phyloP scores from a whole-genome alignment of 2,113 vertebrate species.

The Cephalophus harveyi region DNA sequence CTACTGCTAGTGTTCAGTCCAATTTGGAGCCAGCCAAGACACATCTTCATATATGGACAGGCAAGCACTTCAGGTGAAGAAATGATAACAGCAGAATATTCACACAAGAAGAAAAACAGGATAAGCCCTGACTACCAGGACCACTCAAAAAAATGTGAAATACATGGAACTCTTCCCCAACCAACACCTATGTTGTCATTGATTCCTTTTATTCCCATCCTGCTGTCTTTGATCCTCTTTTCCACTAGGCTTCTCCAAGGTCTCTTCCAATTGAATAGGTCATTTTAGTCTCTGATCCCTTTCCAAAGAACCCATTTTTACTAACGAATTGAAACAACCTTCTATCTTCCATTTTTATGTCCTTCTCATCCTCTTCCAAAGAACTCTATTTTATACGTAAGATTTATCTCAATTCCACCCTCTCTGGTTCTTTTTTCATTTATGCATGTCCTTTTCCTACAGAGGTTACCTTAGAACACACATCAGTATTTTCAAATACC shows the following conservation, averaged over 20 bases:
- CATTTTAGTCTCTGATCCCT: background rate
- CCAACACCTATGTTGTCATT: background rate
- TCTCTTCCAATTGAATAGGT: background rate
- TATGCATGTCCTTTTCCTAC: background rate
- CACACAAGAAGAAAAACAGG: background rate
- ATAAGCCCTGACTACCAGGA: background rate
- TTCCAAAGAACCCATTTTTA: background rate
- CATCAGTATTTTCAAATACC: background rate
- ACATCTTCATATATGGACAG: background rate
- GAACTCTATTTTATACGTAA: background rate
- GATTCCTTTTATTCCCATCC: background rate
- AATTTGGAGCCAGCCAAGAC: background rate
- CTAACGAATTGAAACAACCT: background rate
- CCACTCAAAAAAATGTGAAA: background rate
- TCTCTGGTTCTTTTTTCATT: background rate
- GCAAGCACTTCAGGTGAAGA: background rate
- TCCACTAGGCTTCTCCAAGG: background rate
- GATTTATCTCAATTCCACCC: background rate
- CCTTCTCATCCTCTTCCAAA: background rate
- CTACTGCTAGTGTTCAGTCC: background rate
- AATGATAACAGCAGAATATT: background rate
- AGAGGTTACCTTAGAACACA: background rate
- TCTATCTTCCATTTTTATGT: background rate
- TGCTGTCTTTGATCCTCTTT: background rate
- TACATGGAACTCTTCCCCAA: background rate